Conservation (phyloP, 2,113 vertebrate species). For the Terrapene triunguis region DNA sequence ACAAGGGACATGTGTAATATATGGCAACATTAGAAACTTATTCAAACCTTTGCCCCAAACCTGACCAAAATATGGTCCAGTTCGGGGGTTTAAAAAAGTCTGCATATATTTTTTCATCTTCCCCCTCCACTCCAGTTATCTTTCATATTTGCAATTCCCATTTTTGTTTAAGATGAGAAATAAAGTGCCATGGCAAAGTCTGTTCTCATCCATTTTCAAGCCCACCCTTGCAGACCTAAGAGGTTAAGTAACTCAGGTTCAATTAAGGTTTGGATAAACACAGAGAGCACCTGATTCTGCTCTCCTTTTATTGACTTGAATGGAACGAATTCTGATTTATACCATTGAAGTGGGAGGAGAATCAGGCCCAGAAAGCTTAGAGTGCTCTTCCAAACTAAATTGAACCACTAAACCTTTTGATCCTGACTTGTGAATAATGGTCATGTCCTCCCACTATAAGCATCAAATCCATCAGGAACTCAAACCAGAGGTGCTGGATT, state of each 20-base stretch:
- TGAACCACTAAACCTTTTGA: neutral
- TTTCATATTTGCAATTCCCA: neutral
- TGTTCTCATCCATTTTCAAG: neutral
- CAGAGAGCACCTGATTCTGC: neutral
- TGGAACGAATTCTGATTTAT: neutral
- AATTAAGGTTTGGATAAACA: neutral
- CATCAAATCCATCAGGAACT: neutral
- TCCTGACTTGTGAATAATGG: neutral
- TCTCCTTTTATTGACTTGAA: neutral
- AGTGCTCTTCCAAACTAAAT: neutral
- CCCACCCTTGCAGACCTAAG: neutral
- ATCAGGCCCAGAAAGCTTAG: neutral
- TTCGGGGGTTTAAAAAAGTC: neutral
- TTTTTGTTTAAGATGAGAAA: neutral
- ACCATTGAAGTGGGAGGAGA: neutral
- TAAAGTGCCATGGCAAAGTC: neutral
- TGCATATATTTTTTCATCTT: neutral
- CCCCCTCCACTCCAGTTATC: neutral
- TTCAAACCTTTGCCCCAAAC: neutral
- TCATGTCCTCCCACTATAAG: neutral
- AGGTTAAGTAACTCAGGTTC: neutral
- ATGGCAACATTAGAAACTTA: neutral
- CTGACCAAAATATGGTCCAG: neutral
- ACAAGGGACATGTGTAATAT: neutral
- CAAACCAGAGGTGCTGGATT: neutral